Evolutionary conservation across 2,888 invertebrate genomes (phyloP), one percentile per base, ranked within the genome.

Genomic region (Lacanobia wlatinum): DNA sequence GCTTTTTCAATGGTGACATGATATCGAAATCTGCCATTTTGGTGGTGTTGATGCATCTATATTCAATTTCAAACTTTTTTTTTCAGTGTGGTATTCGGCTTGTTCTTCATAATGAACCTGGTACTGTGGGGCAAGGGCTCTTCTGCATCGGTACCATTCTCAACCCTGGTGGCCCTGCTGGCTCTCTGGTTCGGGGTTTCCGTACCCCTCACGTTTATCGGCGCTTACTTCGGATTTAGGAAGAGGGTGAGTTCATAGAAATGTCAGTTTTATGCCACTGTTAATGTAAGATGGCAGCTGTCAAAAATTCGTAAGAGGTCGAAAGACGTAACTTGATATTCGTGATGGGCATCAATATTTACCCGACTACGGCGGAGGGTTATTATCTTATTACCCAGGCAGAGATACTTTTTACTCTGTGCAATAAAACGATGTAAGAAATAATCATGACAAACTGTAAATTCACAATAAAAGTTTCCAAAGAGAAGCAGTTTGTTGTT

Each of bases 121-220:
- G 98, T 99, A 68, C 96, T 99, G 76, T 99, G 99, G 99, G 98
- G 97, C 67, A 98, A 99, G 91, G 98, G 98, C 67, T 99, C 99
- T 86, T 99, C 99, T 9, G 99, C 99, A 0, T 98, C 99, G 40
- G 98, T 99, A 40, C 99, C 99, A 7, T 99, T 99, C 96, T 98
- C 98, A 70, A 99, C 99, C 5, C 96, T 99, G 69, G 96, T 99
- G 71, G 99, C 99, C 34, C 97, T 99, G 70, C 96, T 99, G 77
- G 98, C 99, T 0, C 97, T 99, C 40, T 99, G 99, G 99, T 98
- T 99, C 94, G 98, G 99, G 67, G 99, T 99, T n/a, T 99, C 99
- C 1, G 99, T 99, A 76, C 99, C 99, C 2, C 97, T 99, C 78
- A 99, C 99, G 2, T 99, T 99, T 94, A 97, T 99, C 83, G 99